These are phyloP conservation scores for Papilio polytes DNA, from an alignment of 1,140 invertebrate genomes.

Conservation along the genomic window DNA sequence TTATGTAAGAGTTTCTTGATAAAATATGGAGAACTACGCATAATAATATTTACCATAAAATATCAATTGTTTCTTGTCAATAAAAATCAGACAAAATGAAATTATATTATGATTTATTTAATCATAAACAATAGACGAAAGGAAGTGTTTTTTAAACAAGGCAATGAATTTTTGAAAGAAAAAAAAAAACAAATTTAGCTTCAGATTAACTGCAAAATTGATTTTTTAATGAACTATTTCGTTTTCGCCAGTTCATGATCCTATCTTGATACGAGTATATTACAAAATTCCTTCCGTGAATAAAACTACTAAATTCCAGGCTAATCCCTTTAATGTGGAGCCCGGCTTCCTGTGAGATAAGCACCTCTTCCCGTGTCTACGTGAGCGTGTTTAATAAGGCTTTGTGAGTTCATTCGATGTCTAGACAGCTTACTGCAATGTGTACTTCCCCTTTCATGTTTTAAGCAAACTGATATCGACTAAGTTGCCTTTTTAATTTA, in stretches of 20 bases:
- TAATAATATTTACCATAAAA: not conserved
- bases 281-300: not conserved
- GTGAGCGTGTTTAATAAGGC: conserved; percentile 10
- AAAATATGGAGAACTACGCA: not conserved
- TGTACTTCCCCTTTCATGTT: not conserved
- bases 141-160: no score
- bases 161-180: no score
- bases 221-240: no score
- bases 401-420: conserved; percentile 16
- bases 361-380: not conserved
- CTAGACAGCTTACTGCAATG: not conserved
- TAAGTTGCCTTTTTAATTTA: not conserved
- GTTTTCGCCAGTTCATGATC: not conserved
- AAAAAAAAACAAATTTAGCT: not conserved
- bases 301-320: conserved; percentile 2
- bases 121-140: no score
- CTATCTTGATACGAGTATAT: not conserved
- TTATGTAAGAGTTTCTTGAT: not conserved
- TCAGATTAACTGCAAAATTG: not conserved
- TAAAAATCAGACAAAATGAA: no score
- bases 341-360: conserved; percentile 19
- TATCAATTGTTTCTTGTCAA: not conserved
- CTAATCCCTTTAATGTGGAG: not conserved
- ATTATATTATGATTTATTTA: no score
- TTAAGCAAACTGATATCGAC: not conserved